A percentile compares a stretch with the other conserved stretches of the same genome.
These are phyloP conservation scores for Xiphophorus maculatus DNA, from an alignment of 2,113 vertebrate species.

Conservation along the genomic window DNA sequence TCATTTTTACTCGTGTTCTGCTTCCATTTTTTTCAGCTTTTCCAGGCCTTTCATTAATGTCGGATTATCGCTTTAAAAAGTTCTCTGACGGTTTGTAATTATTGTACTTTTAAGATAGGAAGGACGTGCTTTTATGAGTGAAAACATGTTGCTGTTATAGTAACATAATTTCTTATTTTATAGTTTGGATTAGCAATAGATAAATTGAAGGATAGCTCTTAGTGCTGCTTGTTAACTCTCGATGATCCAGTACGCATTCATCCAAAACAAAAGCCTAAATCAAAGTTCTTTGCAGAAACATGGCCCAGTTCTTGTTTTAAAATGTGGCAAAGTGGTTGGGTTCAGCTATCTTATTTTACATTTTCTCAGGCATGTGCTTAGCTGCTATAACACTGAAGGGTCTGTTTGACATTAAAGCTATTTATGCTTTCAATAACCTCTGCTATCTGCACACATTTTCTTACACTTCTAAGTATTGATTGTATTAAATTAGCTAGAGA, in stretches of 20 bases:
- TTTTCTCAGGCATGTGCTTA: constrained; percentile 36
- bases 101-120: constrained; percentile 3
- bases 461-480: background rate
- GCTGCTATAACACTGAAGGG: background rate
- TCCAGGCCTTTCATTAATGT: constrained; percentile 13
- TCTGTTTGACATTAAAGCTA: background rate
- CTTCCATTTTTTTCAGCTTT: constrained; percentile 8
- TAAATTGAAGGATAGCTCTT: background rate
- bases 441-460: background rate
- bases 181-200: background rate
- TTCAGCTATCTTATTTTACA: constrained; percentile 2
- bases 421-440: background rate
- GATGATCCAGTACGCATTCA: background rate
- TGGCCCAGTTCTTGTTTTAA: constrained; percentile 29
- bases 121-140: background rate
- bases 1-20: background rate
- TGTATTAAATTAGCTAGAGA: background rate
- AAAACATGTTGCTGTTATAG: background rate
- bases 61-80: constrained; percentile 17
- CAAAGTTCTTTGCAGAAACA: constrained; percentile 3
- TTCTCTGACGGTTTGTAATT: background rate
- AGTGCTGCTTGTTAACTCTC: constrained; percentile 11
- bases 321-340: constrained; percentile 13
- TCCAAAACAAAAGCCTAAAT: background rate
- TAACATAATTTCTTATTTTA: background rate